Base-by-base conservation (phyloP, 1,140 invertebrate species). In the Drosophila pallidifrons region DNA sequence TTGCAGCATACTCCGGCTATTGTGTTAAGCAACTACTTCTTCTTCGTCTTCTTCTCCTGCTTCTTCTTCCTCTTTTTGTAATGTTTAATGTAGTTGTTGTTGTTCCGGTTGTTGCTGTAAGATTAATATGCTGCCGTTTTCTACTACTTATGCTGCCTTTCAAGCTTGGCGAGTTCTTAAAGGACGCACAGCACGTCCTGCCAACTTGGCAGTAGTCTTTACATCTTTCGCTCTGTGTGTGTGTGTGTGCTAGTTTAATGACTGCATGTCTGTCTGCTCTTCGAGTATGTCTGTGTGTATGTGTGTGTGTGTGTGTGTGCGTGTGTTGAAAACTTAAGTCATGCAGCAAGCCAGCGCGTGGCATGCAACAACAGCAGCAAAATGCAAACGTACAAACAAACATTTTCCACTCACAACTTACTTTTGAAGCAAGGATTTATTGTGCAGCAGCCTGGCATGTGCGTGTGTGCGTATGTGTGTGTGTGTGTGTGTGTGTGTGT, bases 91-190 rank as follows among this genome's bases (percentile, higher is more conserved):
- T 67, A 58, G 46, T 58, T 87, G 47, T 49, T 86, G 82, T 59
- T 81, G 52, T 79, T 52, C 70, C 61, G 47, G 77, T 72, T 87
- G 76, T 79, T 87, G 59, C 38, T 82, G 57, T 68, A 75, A 87
- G 83, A 87, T 87, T 87, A 89, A 87, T 87, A 89, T 83, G 85
- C 83, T 87, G 80, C 85, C 81, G 77, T 81, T 78, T 87, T 87
- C 83, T 69, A 81, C 81, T 87, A 89, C 83, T 87, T 89, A 87
- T 83, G 85, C 77, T 87, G 83, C 77, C 83, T 88, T 87, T 87
- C 85, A 83, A 59, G 80, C 69, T 74, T 49, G 51, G 64, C 68
- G 47, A 43, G 45, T 61, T 63, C 75, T 77, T 65, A 74, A 77
- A 69, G 75, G 60, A 68, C 75, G 49, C 46, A 55, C 55, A 41